phyloP scores from a whole-genome alignment of 2,113 vertebrate species.

The Rhinoptilus africanus region DNA sequence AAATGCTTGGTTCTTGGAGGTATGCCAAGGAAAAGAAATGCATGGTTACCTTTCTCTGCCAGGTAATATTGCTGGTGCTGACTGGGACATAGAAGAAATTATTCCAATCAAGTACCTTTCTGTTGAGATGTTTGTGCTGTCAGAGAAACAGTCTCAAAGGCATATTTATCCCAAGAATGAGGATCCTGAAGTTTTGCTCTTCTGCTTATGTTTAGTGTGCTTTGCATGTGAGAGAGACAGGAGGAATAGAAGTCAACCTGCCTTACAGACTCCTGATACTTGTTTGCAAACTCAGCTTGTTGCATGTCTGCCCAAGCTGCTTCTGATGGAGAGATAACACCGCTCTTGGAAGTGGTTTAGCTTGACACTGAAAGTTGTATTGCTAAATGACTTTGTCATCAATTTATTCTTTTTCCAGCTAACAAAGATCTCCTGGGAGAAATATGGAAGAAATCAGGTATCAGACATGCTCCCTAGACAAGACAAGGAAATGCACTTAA shows the following conservation, averaged over 20 bases:
- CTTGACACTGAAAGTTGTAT: not conserved
- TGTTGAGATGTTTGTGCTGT: not conserved
- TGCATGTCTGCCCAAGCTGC: not conserved
- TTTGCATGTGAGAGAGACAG: not conserved
- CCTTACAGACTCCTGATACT: not conserved
- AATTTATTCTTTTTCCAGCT: not conserved
- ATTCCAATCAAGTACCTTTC: not conserved
- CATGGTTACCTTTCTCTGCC: not conserved
- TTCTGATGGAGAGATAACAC: not conserved
- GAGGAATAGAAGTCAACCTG: not conserved
- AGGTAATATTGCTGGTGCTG: not conserved
- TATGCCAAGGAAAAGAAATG: not conserved
- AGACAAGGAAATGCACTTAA: not conserved
- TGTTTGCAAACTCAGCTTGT: not conserved
- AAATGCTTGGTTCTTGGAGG: not conserved
- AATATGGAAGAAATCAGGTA: not conserved
- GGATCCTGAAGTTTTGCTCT: not conserved
- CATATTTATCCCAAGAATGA: not conserved
- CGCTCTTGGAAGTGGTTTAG: not conserved
- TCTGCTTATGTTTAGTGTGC: not conserved
- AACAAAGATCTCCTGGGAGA: not conserved
- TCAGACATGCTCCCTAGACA: not conserved
- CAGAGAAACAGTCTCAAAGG: not conserved
- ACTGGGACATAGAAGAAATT: not conserved
- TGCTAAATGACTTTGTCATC: not conserved